Base-by-base conservation (phyloP, 2,888 invertebrate genomes). In the Nebria salina region DNA sequence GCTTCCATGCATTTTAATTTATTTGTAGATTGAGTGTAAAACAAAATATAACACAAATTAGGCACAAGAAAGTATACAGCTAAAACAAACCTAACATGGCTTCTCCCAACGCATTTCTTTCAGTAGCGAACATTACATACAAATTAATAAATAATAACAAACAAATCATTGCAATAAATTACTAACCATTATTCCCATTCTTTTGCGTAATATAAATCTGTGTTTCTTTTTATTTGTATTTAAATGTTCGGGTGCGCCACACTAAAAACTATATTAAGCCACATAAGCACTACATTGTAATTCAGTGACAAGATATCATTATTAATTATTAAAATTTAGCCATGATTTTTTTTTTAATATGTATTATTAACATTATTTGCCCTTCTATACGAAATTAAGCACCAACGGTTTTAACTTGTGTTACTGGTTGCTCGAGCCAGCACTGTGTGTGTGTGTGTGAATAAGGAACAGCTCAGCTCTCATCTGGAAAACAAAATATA, bases 251-350 rank as follows among this genome's bases (percentile, higher is more conserved):
- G 73, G 76, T 81, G 81, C 76, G 76, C 76, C 54, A 80, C 73
- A 76, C 81, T 81, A 81, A 75, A 70, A 80, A 76, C 81, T 81
- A 81, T 65, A 76, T 81, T 76, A 81, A 81, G 81, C 81, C 81
- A 81, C 81, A 81, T 81, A 81, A 81, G 81, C 81, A 76, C 81
- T 81, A 81, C 81, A 76, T 81, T 73, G 80, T 80, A 81, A 81
- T 75, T 81, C 81, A 76, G 81, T 81, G 81, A 81, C 76, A 76
- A 81, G 81, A 81, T 81, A 81, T 76, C 72, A 76, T 54, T 34
- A 70, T 79, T 74, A 74, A 75, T 75, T 80, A 80, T 80, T 81
- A 81, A 81, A 81, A 81, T 81, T 81, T 81, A 81, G 81, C 81
- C 81, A 81, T 81, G 76, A 81, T 81, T 81, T 81, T 81, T 34